Evolutionary conservation across 2,797 vertebrate species (phyloP).

Genomic region (Pogonophryne albipinna): DNA sequence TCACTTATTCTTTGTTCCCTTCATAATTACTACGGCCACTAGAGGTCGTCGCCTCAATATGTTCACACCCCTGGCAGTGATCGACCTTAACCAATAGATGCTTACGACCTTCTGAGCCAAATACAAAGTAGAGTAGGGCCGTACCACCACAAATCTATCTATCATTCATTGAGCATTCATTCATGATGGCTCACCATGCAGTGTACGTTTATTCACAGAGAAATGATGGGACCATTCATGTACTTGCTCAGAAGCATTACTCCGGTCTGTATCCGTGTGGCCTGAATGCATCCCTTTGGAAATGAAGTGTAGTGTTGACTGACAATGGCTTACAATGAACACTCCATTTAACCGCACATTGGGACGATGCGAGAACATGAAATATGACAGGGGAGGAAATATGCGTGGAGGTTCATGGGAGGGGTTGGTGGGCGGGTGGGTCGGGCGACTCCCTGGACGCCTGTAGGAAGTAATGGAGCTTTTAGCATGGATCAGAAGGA

Average conservation of each 20-base stretch:
- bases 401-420: neutral
- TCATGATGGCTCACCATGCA: neutral
- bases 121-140: too few species aligned
- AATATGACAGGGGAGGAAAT: conserved; percentile 8
- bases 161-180: too few species aligned
- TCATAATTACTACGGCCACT: too few species aligned
- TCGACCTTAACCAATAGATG: too few species aligned
- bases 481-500: conserved; percentile 76
- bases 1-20: too few species aligned
- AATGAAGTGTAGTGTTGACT: conserved; percentile 31
- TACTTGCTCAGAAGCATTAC: neutral
- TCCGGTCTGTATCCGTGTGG: neutral
- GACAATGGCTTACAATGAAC: conserved; percentile 45
- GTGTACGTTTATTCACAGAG: neutral
- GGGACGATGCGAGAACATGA: conserved; percentile 13
- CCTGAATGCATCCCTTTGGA: conserved; percentile 27
- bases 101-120: too few species aligned
- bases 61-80: too few species aligned
- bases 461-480: conserved; percentile 66
- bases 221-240: neutral
- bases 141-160: too few species aligned
- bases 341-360: conserved; percentile 34
- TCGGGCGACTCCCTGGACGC: conserved; percentile 52
- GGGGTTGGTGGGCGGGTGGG: conserved; percentile 23
- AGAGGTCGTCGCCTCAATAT: too few species aligned